A percentile compares a stretch with the other conserved stretches of the same genome.
These are phyloP conservation scores for Papilio dardanus DNA, from an alignment of 1,140 invertebrate species.

Conservation along the genomic window DNA sequence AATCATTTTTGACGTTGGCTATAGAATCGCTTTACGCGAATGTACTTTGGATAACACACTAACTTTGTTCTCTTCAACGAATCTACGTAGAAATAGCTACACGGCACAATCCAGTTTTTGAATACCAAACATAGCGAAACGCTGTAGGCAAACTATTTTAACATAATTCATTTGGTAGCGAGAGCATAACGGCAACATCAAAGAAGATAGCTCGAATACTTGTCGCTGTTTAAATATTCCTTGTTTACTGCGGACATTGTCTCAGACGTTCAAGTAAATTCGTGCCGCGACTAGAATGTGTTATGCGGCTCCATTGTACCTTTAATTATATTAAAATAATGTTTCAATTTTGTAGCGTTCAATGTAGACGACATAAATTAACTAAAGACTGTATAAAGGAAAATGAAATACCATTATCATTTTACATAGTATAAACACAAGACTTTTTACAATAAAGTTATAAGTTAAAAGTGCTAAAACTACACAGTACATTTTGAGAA, in stretches of 20 bases:
- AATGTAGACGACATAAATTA: not conserved
- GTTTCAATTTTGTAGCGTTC: not conserved
- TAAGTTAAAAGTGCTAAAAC: too few relatives aligned
- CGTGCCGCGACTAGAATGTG: conserved; percentile 8
- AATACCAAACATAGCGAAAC: conserved; percentile 6
- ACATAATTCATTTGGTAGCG: conserved; percentile 21
- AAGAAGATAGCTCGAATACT: conserved; percentile 9
- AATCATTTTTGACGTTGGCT: too few relatives aligned
- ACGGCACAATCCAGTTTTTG: not conserved
- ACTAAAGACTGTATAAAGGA: not conserved
- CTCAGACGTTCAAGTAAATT: conserved; percentile 19
- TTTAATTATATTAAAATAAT: conserved; percentile 18
- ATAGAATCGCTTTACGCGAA: too few relatives aligned
- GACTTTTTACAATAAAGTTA: too few relatives aligned
- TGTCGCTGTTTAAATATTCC: conserved; percentile 23
- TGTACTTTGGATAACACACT: too few relatives aligned
- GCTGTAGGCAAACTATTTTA: conserved; percentile 20
- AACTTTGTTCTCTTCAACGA: too few relatives aligned
- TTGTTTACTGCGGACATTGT: conserved; percentile 24
- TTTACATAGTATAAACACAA: not conserved
- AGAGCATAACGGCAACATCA: conserved; percentile 11
- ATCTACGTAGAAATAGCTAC: too few relatives aligned
- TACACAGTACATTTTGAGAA: too few relatives aligned
- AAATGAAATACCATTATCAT: not conserved
- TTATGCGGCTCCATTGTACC: not conserved